Evolutionary conservation across 2,888 invertebrate genomes (phyloP).

Genomic region (Lycophotia porphyrea): DNA sequence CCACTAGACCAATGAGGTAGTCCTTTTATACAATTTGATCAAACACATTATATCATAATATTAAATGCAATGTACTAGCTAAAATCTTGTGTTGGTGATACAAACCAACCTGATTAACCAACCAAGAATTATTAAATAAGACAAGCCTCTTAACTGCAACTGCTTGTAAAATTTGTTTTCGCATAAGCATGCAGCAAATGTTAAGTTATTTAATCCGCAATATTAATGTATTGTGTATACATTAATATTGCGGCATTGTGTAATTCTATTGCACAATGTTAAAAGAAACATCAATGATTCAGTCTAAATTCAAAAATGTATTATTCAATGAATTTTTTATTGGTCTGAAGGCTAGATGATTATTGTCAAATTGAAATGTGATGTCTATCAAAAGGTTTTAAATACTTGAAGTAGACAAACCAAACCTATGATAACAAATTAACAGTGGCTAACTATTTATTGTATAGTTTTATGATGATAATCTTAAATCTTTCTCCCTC

Average conservation of each 20-base stretch:
- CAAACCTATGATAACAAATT: neutral
- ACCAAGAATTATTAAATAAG: neutral
- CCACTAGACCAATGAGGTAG: too few species aligned
- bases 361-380: neutral
- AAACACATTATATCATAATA: too few species aligned
- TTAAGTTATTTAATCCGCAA: neutral
- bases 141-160: neutral
- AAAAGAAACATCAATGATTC: neutral
- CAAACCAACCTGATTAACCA: neutral
- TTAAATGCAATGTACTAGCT: neutral
- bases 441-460: neutral
- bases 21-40: neutral
- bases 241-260: too few species aligned
- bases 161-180: slow-evolving; percentile 9
- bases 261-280: slow-evolving; percentile 26
- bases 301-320: neutral
- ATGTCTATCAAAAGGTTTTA: neutral
- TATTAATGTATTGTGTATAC: too few species aligned
- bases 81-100: neutral
- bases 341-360: neutral
- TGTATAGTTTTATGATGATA: neutral
- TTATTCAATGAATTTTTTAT: neutral
- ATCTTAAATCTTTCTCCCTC: neutral
- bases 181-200: slow-evolving; percentile 26
- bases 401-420: neutral